These are phyloP conservation scores for Hiodon tergisus DNA, from an alignment of 2,113 vertebrate genomes.

Conservation along the genomic window DNA sequence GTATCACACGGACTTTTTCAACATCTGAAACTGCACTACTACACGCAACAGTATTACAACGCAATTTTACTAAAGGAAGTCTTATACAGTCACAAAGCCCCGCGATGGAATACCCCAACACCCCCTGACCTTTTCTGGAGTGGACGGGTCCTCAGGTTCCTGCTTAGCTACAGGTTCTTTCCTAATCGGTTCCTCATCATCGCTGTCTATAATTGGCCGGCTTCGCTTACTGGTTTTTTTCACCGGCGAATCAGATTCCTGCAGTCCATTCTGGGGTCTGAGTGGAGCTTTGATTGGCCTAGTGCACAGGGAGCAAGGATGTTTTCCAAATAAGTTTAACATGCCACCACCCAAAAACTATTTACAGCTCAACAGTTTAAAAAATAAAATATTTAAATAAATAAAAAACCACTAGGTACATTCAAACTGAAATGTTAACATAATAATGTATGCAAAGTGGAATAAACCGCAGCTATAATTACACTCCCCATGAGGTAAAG, in stretches of 20 bases:
- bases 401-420: too few species aligned
- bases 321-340: not conserved
- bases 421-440: too few species aligned
- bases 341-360: not conserved
- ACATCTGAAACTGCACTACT: too few species aligned
- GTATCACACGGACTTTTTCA: too few species aligned
- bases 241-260: constrained; percentile 57
- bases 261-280: constrained; percentile 65
- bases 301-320: not conserved
- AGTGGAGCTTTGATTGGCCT: constrained; percentile 60
- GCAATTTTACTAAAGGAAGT: too few species aligned
- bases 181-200: constrained; percentile 61
- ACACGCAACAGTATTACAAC: too few species aligned
- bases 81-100: too few species aligned
- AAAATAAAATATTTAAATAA: not conserved
- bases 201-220: constrained; percentile 64
- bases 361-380: not conserved
- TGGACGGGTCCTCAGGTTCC: constrained; percentile 23
- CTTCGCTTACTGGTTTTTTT: constrained; percentile 61
- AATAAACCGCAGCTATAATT: not conserved
- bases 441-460: too few species aligned
- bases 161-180: constrained; percentile 38
- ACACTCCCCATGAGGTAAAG: not conserved
- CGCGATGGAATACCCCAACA: not conserved
- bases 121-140: constrained; percentile 33